Percentiles rank a stretch among this genome's conserved stretches.
Conservation (phyloP, 2,797 vertebrate species). For the Bucorvus abyssinicus region DNA sequence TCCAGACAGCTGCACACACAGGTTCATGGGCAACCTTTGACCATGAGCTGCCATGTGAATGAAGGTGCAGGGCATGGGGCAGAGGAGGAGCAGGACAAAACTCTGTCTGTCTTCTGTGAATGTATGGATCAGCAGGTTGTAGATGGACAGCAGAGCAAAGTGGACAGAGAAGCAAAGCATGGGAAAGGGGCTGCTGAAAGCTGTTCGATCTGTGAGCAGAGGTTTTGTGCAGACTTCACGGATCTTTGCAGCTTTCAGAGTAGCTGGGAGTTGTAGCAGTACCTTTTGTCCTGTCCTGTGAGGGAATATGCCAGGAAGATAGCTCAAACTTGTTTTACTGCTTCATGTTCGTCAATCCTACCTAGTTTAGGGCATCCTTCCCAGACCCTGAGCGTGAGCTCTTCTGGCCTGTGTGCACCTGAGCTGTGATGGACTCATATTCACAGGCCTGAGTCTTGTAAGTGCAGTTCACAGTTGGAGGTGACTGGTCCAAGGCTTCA, state of each 20-base stretch:
- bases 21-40: not conserved
- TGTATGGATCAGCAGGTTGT: not conserved
- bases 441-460: not conserved
- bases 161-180: not conserved
- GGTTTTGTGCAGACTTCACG: not conserved
- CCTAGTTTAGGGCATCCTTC: not conserved
- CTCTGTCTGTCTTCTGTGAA: not conserved
- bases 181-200: not conserved
- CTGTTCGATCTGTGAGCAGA: not conserved
- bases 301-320: not conserved
- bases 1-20: not conserved
- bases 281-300: not conserved
- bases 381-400: not conserved
- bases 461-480: not conserved
- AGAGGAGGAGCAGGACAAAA: not conserved
- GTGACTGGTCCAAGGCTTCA: not conserved
- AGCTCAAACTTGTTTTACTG: not conserved
- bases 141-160: not conserved
- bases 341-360: not conserved
- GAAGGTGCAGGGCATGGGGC: not conserved
- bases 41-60: not conserved
- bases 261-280: not conserved
- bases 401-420: not conserved
- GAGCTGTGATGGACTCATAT: not conserved
- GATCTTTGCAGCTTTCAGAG: not conserved